These are phyloP conservation scores for Oreotrochilus melanogaster DNA, from an alignment of 2,113 vertebrate genomes.

Conservation along the genomic window DNA sequence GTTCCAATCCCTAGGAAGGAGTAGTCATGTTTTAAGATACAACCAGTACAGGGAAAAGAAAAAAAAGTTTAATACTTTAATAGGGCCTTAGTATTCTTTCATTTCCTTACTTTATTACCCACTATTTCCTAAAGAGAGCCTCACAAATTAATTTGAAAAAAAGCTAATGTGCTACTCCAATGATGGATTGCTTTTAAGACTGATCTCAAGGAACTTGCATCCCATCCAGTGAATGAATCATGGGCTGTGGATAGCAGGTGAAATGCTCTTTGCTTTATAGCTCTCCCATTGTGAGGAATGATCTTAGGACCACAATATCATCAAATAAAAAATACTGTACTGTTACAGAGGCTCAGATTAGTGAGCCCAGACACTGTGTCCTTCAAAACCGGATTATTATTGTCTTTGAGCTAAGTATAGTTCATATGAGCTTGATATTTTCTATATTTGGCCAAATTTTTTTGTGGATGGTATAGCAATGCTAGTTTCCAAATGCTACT, in stretches of 20 bases:
- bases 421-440: background rate
- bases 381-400: background rate
- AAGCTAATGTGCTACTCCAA: conserved; percentile 11
- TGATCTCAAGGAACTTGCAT: conserved; percentile 28
- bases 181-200: conserved; percentile 36
- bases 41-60: background rate
- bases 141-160: conserved; percentile 19
- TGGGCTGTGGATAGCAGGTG: background rate
- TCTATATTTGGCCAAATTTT: background rate
- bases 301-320: background rate
- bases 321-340: background rate
- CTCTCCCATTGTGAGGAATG: background rate
- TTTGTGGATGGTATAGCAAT: background rate
- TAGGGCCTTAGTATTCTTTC: background rate
- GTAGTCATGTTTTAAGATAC: background rate
- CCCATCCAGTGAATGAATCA: conserved; percentile 11
- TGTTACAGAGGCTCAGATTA: background rate
- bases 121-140: conserved; percentile 34
- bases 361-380: background rate
- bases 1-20: background rate
- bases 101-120: conserved; percentile 48
- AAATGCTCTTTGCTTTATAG: background rate
- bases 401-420: background rate
- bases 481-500: background rate
- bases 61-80: background rate